Base-by-base conservation (phyloP, 2,113 vertebrate species). In the Mus spicilegus region DNA sequence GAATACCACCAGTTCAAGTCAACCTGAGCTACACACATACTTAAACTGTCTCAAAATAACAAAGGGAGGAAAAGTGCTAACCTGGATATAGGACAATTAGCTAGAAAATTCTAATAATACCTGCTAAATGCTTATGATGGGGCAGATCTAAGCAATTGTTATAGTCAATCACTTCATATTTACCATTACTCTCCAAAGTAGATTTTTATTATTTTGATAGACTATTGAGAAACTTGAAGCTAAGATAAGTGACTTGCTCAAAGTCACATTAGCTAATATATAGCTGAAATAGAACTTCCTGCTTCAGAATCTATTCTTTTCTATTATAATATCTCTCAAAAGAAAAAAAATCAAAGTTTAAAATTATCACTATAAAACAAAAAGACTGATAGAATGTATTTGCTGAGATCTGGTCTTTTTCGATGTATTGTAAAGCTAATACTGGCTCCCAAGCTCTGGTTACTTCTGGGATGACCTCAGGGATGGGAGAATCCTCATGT, bases 271-370 rank as follows among this genome's bases (percentile, higher is more conserved):
- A 69, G 70, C 76, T 75, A 92, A 81, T 80, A 69, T 69, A 63
- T 86, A 54, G 24, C 11, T 63, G 36, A 95, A 28, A 12, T 56
- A 93, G 72, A 58, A 91, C 73, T 75, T 81, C 65, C 22, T 56
- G 78, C 22, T 91, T 26, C 30, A 88, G 63, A 89, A 33, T 36
- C 24, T 67, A 58, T 13, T 56, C 7, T 26, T 96, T 87, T 56
- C 69, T 78, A 76, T 76, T 77, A 75, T 7, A 89, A 4, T 73
- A 67, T 0, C 49, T 91, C 93, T 89, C 56, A 86, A 72, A 94
- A 93, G 89, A 76, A 78, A 33, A 49, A 89, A 58, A 70, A 70
- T 70, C 17, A 84, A 96, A 90, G 90, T 36, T 95, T 20, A 77
- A 87, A 90, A 88, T 30, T 42, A 16, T 73, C 94, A 51, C 17